Conservation (phyloP, 2,888 invertebrate species). For the Drosophila testacea region DNA sequence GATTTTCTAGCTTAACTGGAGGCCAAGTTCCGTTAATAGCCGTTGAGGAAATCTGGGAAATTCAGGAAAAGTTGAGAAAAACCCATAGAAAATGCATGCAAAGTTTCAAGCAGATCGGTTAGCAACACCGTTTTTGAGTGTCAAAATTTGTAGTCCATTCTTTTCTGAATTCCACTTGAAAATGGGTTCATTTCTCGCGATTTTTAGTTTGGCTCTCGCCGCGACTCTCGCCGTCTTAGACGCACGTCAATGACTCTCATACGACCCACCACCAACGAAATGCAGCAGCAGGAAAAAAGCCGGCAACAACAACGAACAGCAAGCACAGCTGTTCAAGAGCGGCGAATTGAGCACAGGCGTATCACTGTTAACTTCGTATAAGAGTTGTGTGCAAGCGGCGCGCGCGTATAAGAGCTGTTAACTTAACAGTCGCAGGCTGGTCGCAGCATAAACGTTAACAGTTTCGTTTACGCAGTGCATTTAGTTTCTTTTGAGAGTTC, state of each 20-base stretch:
- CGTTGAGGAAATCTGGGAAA: no score
- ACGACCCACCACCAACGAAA: conserved; percentile 33
- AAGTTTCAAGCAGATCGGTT: no score
- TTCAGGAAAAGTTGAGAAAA: no score
- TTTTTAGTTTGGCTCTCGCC: not conserved
- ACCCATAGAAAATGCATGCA: no score
- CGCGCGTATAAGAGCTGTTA: conserved; percentile 37
- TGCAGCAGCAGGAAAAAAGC: conserved; percentile 46
- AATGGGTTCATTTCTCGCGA: no score
- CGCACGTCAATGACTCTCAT: conserved; percentile 48
- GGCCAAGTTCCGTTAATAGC: no score
- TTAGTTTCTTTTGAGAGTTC: conserved; percentile 57
- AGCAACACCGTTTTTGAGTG: no score
- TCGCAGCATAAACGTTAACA: conserved; percentile 18
- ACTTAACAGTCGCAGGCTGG: conserved; percentile 15
- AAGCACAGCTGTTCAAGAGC: conserved; percentile 46
- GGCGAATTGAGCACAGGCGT: conserved; percentile 29
- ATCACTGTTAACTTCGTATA: conserved; percentile 27
- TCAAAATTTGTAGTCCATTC: no score
- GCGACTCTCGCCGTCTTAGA: conserved; percentile 39
- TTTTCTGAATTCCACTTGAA: no score
- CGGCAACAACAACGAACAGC: conserved; percentile 55
- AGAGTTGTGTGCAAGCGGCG: conserved; percentile 11
- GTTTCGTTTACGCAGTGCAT: conserved; percentile 7
- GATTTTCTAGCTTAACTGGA: no score